Conservation (phyloP, 2,113 vertebrate genomes). For the Syrrhaptes paradoxus region DNA sequence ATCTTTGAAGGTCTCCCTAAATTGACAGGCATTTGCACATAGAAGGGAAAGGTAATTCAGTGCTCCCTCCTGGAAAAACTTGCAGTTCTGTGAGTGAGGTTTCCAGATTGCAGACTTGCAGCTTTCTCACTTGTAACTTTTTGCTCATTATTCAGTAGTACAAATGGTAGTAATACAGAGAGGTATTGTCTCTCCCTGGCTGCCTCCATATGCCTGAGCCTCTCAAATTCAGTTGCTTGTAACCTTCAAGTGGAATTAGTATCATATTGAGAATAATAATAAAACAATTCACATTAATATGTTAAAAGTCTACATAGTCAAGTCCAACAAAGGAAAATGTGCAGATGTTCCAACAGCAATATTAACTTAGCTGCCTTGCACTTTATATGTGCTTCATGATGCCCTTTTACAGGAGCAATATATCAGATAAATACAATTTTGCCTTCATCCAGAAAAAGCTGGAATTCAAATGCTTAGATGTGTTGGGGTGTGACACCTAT, state of each 20-base stretch:
- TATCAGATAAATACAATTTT: not conserved
- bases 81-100: rapidly evolving
- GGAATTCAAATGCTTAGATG: not conserved
- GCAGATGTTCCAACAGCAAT: not conserved
- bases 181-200: not conserved
- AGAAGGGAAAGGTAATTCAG: not conserved
- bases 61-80: not conserved
- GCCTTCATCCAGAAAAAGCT: not conserved
- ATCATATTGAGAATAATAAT: not conserved
- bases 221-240: not conserved
- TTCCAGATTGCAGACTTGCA: not conserved
- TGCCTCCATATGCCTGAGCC: not conserved
- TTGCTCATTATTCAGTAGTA: not conserved
- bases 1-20: not conserved
- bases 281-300: not conserved
- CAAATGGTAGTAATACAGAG: not conserved
- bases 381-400: not conserved
- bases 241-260: not conserved
- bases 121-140: not conserved
- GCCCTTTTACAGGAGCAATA: not conserved
- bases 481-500: not conserved
- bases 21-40: not conserved
- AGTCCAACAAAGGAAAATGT: not conserved
- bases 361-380: not conserved
- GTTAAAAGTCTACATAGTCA: not conserved